Percentiles rank a stretch among this genome's conserved stretches.
Evolutionary conservation across 2,888 invertebrate species (phyloP).

Genomic region (Drosophila pegasa): DNA sequence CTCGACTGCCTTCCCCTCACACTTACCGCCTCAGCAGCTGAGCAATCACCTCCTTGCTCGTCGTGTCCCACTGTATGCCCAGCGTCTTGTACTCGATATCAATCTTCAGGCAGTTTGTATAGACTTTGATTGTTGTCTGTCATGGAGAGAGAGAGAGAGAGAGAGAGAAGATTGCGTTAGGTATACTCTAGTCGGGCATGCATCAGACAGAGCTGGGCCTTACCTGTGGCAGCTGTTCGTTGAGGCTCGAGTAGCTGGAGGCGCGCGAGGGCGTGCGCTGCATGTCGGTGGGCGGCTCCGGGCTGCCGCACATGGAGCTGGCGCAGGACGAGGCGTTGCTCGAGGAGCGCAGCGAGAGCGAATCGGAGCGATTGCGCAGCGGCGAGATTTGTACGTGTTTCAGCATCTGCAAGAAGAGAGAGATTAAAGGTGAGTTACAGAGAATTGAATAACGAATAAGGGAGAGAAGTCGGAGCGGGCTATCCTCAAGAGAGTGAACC

Average conservation of each 20-base stretch:
- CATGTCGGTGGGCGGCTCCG: constrained; percentile 86
- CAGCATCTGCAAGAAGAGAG: constrained; percentile 87
- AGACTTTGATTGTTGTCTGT: constrained; percentile 96
- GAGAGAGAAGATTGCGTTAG: not conserved
- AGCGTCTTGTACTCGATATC: constrained; percentile 98
- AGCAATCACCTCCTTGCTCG: constrained; percentile 93
- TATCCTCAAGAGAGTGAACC: too few relatives aligned
- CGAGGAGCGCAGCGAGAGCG: constrained; percentile 89
- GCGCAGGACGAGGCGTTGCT: constrained; percentile 87
- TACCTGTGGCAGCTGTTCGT: constrained; percentile 86
- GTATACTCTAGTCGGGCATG: too few relatives aligned
- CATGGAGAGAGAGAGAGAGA: not conserved
- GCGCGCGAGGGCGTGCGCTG: constrained; percentile 88
- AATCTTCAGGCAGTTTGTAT: constrained; percentile 93
- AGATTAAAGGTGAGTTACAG: not conserved
- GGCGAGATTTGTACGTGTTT: constrained; percentile 96
- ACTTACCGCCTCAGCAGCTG: constrained; percentile 93
- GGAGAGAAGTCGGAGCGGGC: too few relatives aligned
- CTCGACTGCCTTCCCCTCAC: not conserved
- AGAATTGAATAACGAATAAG: too few relatives aligned
- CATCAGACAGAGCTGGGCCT: not conserved
- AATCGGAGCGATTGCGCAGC: constrained; percentile 93
- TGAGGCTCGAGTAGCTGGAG: constrained; percentile 88
- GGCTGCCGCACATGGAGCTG: constrained; percentile 88
- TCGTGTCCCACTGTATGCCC: constrained; percentile 94